These are phyloP conservation scores for Aplocera efformata DNA, from an alignment of 2,888 invertebrate genomes.

Conservation along the genomic window DNA sequence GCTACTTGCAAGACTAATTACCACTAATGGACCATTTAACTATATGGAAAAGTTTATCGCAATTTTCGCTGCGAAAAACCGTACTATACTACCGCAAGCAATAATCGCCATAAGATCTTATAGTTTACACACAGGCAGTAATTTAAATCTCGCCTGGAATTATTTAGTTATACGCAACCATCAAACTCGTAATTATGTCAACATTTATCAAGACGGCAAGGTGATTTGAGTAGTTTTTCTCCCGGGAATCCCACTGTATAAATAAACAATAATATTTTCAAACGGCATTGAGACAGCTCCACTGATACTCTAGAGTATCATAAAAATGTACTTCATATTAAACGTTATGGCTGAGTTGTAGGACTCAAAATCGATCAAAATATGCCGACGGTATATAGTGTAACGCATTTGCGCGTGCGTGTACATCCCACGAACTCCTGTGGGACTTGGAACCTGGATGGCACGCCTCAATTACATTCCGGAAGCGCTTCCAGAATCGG, in stretches of 20 bases:
- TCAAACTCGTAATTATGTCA: no score
- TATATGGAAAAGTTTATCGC: no score
- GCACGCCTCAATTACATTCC: constrained; percentile 66
- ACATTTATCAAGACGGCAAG: no score
- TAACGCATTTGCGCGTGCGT: constrained; percentile 40
- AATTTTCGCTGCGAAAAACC: no score
- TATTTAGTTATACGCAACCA: no score
- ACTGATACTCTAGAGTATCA: constrained; percentile 10
- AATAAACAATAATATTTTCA: constrained; percentile 28
- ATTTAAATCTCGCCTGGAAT: no score
- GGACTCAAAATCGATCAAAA: constrained; percentile 11
- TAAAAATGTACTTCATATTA: constrained; percentile 3
- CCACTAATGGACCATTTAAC: no score
- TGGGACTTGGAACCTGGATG: constrained; percentile 48
- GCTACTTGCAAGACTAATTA: no score
- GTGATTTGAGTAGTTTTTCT: no score
- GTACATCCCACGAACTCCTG: constrained; percentile 42
- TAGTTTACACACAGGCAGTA: no score
- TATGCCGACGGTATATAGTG: constrained; percentile 20
- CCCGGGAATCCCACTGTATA: constrained; percentile 13
- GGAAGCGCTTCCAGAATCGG: constrained; percentile 54
- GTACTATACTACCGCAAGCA: no score
- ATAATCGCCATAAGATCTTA: no score
- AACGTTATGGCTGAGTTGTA: constrained; percentile 12
- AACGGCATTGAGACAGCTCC: constrained; percentile 20